Evolutionary conservation across 2,888 invertebrate species (phyloP).

Genomic region (Ophioninae sp.): DNA sequence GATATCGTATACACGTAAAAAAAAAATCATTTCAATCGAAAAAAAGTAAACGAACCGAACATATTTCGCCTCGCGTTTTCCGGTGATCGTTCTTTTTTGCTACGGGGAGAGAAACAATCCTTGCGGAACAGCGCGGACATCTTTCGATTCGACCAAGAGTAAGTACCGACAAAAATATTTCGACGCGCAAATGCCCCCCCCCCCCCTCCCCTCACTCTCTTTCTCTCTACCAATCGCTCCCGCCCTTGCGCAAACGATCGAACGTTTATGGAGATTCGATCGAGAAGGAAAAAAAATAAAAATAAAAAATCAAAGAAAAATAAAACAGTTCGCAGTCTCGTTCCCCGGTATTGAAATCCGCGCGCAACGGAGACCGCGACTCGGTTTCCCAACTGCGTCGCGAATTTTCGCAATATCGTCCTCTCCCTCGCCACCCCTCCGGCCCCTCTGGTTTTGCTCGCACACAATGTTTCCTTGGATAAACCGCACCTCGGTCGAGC

Average conservation of each 20-base stretch:
- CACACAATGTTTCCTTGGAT: constrained; percentile 28
- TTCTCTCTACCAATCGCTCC: constrained; percentile 16
- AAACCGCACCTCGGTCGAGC: constrained; percentile 48
- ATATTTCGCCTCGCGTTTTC: constrained; percentile 24
- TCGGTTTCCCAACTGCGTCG: constrained; percentile 56
- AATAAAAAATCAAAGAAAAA: background rate
- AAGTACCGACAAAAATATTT: constrained; percentile 27
- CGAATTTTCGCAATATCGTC: constrained; percentile 61
- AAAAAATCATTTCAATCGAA: constrained; percentile 3
- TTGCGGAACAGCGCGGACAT: constrained; percentile 6
- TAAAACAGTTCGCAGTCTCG: constrained; percentile 16
- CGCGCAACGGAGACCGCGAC: constrained; percentile 39
- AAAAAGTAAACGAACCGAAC: constrained; percentile 11
- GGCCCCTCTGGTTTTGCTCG: constrained; percentile 12
- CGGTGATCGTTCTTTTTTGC: constrained; percentile 48
- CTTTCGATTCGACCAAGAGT: constrained; percentile 32
- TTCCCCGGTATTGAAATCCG: constrained; percentile 54
- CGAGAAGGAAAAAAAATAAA: background rate
- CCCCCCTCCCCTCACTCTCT: constrained; percentile 7
- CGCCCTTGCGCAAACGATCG: constrained; percentile 31
- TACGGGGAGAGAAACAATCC: constrained; percentile 8
- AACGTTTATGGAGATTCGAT: constrained; percentile 10
- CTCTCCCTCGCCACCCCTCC: background rate
- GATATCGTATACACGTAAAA: background rate
- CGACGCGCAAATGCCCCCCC: too few relatives aligned